Percentiles rank a stretch among this genome's conserved stretches.
phyloP scores from a whole-genome alignment of 1,140 invertebrate species.

The Orchesella cincta region DNA sequence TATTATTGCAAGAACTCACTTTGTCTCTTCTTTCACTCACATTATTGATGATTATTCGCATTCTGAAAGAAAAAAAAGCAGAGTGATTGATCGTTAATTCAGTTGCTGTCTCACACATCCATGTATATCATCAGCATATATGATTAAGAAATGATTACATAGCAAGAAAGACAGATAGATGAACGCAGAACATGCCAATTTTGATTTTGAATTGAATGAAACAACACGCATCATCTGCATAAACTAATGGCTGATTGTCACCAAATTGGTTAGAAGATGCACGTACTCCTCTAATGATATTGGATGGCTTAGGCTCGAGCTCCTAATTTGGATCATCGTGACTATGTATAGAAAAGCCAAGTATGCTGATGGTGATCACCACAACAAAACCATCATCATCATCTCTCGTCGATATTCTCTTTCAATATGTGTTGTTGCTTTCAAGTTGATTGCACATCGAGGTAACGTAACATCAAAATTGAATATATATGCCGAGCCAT shows the following conservation, averaged over 20 bases:
- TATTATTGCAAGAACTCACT: too few relatives aligned
- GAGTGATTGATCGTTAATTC: too few relatives aligned
- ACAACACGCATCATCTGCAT: too few relatives aligned
- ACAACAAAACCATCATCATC: not conserved
- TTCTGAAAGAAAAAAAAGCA: too few relatives aligned
- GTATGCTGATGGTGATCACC: not conserved
- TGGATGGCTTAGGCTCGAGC: not conserved
- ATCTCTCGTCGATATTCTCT: not conserved
- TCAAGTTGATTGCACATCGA: conserved; percentile 9
- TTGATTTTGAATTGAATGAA: too few relatives aligned
- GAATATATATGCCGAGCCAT: not conserved
- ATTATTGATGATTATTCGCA: too few relatives aligned
- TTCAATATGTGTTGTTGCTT: not conserved
- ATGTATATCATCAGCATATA: too few relatives aligned
- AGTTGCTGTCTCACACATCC: too few relatives aligned
- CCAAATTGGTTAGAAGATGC: conserved; percentile 7
- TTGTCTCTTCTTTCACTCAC: too few relatives aligned
- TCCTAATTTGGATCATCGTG: conserved; percentile 9
- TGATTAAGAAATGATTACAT: too few relatives aligned
- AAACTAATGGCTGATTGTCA: conserved; percentile 9
- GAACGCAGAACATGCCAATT: too few relatives aligned
- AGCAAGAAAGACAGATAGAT: too few relatives aligned
- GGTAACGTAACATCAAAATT: not conserved
- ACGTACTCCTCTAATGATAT: not conserved
- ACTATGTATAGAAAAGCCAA: not conserved